Evolutionary conservation across 2,797 vertebrate species (phyloP).

Genomic region (Crotalus adamanteus): DNA sequence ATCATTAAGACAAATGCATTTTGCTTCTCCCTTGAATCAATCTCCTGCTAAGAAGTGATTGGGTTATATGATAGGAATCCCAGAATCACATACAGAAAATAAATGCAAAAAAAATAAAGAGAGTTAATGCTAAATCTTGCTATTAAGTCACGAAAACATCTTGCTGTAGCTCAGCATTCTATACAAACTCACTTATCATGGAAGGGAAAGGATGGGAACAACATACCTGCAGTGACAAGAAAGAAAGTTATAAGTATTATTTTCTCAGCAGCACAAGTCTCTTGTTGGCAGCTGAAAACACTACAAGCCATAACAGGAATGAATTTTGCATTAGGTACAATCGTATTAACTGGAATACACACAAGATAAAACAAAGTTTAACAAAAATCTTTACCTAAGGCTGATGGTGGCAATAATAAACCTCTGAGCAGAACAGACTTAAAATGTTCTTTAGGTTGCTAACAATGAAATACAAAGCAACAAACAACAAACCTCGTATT

Average conservation of each 20-base stretch:
- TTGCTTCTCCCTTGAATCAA: background rate
- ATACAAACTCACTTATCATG: background rate
- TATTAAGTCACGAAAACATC: background rate
- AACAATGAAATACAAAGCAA: constrained; percentile 33
- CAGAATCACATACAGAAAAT: background rate
- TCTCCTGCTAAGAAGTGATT: background rate
- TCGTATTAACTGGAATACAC: constrained; percentile 51
- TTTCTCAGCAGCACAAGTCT: constrained; percentile 43
- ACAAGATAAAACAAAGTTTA: constrained; percentile 49
- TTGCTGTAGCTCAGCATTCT: constrained; percentile 11
- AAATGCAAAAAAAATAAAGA: background rate
- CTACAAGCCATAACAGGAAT: constrained; percentile 52
- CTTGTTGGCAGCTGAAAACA: constrained; percentile 44
- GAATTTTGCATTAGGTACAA: constrained; percentile 58
- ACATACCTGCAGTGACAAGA: constrained; percentile 13
- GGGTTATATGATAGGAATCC: background rate
- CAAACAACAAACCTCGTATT: background rate
- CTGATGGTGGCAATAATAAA: constrained; percentile 55
- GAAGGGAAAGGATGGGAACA: background rate
- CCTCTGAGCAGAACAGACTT: constrained; percentile 41
- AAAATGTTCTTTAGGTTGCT: constrained; percentile 20
- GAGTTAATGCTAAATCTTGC: background rate
- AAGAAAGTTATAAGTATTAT: constrained; percentile 37
- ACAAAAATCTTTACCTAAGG: constrained; percentile 49
- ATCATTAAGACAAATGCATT: background rate